Evolutionary conservation across 2,113 vertebrate species (phyloP), one percentile per base, ranked within the genome.

Genomic region (Petromus typicus): DNA sequence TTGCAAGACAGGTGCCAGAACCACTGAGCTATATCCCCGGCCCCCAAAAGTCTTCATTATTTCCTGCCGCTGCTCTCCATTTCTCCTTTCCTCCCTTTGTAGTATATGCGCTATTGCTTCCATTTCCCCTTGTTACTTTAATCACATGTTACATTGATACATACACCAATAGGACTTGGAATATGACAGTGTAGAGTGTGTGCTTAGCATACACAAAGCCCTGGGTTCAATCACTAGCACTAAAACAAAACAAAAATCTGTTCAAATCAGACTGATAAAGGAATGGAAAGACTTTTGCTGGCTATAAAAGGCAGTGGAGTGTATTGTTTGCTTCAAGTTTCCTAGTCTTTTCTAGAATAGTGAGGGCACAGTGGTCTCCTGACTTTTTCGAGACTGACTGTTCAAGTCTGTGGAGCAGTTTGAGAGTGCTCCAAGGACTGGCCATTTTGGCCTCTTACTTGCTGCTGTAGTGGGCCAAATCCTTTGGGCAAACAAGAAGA

Each of bases 201-300:
- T 48, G 43, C 43, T 76, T 76, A 48, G 45, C 73, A 76, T 48
- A 27, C 7, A 48, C 25, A 32, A 7, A 76, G 73, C 13, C 45
- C 73, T 48, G 43, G 40, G 40, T 73, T 73, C 71, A 45, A 16
- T 73, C 71, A 43, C 71, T 23, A 73, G 43, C 25, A 14, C 23
- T 11, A 43, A 43, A 73, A 73, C 40, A 75, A 75, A 45, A 73
- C 37, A 71, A 71, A 73, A 54, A 79, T n/a, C 23, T 81, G 12
- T 81, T 6, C 27, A 86, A 51, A 66, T 92, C 78, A 75, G 32
- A 51, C 48, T 43, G 40, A 51, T 90, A 59, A 75, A 61, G 22
- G 69, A 69, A 91, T 88, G 76, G 40, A 84, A 91, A 83, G 64
- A 37, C 57, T 92, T 86, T 64, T n/a, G 80, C 43, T 86, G 48